phyloP scores from a whole-genome alignment of 2,888 invertebrate genomes.

The Limenitis arthemis region DNA sequence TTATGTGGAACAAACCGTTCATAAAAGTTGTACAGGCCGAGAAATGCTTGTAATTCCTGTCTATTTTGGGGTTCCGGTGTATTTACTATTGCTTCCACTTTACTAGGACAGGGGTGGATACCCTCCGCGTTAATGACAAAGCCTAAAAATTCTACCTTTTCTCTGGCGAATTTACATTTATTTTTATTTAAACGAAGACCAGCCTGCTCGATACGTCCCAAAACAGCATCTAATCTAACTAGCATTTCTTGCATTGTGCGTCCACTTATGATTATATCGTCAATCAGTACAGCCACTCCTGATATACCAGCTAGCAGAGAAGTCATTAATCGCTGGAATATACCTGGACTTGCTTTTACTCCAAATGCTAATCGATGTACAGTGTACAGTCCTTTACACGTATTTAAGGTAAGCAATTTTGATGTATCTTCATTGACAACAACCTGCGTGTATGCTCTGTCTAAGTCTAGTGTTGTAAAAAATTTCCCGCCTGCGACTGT shows the following conservation, averaged over 20 bases:
- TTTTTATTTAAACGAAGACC: slow-evolving; percentile 30
- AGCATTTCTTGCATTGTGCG: no score
- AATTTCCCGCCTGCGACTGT: no score
- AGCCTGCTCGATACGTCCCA: no score
- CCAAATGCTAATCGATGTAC: not conserved
- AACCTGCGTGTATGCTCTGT: no score
- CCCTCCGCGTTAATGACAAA: slow-evolving; percentile 19
- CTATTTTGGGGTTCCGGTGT: slow-evolving; percentile 20
- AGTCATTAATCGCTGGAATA: not conserved
- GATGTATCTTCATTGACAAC: no score
- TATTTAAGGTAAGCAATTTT: not conserved
- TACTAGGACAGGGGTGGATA: slow-evolving; percentile 23
- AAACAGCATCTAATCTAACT: no score
- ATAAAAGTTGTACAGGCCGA: slow-evolving; percentile 11
- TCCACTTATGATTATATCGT: no score
- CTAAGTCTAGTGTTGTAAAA: no score
- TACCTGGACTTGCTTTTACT: not conserved
- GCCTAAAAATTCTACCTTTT: slow-evolving; percentile 21
- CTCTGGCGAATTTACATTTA: slow-evolving; percentile 26
- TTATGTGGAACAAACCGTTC: not conserved
- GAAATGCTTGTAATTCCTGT: slow-evolving; percentile 24
- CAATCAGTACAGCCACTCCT: not conserved
- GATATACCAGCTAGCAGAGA: not conserved
- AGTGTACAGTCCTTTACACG: not conserved
- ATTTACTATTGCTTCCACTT: slow-evolving; percentile 20